Conservation (phyloP, 2,888 invertebrate genomes). For the Cantharis rufa region DNA sequence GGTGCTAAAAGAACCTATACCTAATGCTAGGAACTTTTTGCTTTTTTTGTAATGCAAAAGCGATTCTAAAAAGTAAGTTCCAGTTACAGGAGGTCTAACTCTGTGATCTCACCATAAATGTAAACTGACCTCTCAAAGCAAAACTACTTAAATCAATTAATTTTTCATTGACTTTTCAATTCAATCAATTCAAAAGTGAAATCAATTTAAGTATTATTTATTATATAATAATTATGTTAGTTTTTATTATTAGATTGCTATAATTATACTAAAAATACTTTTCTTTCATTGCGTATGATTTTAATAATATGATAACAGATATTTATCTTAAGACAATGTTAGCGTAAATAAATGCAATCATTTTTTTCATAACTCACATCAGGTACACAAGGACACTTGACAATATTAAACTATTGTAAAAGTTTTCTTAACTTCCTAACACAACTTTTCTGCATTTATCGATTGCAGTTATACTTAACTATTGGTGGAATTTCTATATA, state of each 20-base stretch:
- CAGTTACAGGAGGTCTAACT: too few relatives aligned
- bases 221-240: too few relatives aligned
- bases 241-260: neutral
- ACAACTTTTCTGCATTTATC: neutral
- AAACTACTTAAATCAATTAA: too few relatives aligned
- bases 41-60: too few relatives aligned
- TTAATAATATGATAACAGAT: neutral
- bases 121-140: too few relatives aligned
- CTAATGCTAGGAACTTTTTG: too few relatives aligned
- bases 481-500: neutral
- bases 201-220: neutral
- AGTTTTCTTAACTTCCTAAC: neutral
- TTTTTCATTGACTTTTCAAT: too few relatives aligned
- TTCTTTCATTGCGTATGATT: neutral
- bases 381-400: neutral
- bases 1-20: too few relatives aligned
- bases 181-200: neutral
- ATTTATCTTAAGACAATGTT: neutral
- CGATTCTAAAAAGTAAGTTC: too few relatives aligned
- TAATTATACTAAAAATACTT: neutral
- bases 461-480: neutral
- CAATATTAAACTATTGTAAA: neutral
- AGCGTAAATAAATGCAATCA: neutral
- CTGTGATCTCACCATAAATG: too few relatives aligned
- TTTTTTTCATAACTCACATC: neutral